These are phyloP conservation scores for Neosilurus mollespiculum DNA, from an alignment of 2,797 vertebrate species.

Conservation along the genomic window DNA sequence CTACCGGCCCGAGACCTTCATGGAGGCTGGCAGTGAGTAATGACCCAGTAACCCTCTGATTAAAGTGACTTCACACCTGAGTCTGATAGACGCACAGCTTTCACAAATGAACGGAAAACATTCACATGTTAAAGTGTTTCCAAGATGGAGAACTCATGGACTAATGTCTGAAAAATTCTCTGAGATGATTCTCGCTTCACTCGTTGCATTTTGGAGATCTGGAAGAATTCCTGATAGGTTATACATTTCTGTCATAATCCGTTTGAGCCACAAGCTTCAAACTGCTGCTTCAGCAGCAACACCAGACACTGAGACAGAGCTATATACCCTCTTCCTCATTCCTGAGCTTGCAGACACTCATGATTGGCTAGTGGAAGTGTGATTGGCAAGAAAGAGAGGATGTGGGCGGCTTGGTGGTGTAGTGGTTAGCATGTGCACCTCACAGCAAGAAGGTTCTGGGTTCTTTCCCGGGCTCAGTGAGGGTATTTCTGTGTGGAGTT, in stretches of 20 bases:
- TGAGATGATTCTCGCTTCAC: background rate
- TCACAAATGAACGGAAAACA: background rate
- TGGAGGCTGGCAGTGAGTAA: constrained; percentile 92
- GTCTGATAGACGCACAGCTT: background rate
- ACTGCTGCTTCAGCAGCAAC: background rate
- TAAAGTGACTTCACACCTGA: background rate
- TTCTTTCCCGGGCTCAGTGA: no score
- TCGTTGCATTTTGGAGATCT: background rate
- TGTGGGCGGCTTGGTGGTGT: no score
- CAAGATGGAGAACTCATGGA: background rate
- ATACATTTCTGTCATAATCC: no score
- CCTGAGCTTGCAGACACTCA: background rate
- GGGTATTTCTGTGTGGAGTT: no score
- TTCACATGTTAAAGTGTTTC: background rate
- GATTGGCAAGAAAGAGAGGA: background rate
- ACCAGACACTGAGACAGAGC: background rate
- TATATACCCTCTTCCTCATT: background rate
- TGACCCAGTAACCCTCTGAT: background rate
- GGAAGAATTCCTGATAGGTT: background rate
- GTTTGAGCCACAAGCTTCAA: background rate
- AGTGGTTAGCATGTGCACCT: no score
- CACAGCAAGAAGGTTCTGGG: no score
- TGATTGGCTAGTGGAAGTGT: background rate
- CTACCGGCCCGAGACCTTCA: constrained; percentile 91
- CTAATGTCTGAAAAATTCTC: background rate